Conservation (phyloP, 2,888 invertebrate species). For the Argynnis bischoffii region DNA sequence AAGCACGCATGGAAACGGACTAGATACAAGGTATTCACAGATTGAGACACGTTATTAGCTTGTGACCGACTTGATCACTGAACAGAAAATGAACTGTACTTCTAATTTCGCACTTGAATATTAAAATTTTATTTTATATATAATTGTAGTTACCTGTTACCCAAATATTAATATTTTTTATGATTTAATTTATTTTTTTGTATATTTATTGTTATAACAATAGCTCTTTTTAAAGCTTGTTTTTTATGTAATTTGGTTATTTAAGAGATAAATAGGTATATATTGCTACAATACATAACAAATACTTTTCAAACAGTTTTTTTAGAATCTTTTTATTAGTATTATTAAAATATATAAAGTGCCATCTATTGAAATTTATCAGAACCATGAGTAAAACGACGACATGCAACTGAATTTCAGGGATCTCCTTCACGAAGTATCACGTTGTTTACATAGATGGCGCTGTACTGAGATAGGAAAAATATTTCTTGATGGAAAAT, state of each 20-base stretch:
- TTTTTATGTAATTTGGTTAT: neutral
- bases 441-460: constrained; percentile 43
- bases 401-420: constrained; percentile 29
- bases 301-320: neutral
- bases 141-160: too few species aligned
- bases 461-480: constrained; percentile 36
- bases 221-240: neutral
- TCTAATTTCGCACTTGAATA: too few species aligned
- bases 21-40: constrained; percentile 4
- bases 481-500: constrained; percentile 3
- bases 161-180: too few species aligned
- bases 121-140: too few species aligned
- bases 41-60: constrained; percentile 15
- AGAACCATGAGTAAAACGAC: neutral
- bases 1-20: neutral
- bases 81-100: constrained; percentile 11
- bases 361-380: constrained; percentile 30
- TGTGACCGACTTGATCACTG: constrained; percentile 19
- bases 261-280: neutral
- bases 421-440: constrained; percentile 23
- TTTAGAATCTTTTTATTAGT: neutral
- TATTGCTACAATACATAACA: neutral
- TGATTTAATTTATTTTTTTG: too few species aligned
- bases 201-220: too few species aligned
- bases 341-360: neutral